Conservation (phyloP, 2,888 invertebrate species). For the Ochropleura plecta region DNA sequence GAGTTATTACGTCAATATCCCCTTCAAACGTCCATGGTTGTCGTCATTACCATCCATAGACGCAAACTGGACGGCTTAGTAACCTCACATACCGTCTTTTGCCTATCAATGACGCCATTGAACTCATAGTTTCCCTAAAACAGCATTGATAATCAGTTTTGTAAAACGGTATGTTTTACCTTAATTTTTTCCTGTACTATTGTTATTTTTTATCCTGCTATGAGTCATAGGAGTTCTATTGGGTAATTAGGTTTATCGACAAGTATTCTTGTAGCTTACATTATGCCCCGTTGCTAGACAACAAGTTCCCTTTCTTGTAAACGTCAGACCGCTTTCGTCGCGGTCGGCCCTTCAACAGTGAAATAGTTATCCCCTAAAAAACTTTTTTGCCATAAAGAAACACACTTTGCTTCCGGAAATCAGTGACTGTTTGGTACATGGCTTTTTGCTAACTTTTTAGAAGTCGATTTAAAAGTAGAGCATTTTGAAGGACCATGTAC, state of each 20-base stretch:
- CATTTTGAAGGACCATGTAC: not conserved
- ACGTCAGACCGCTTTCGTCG: not conserved
- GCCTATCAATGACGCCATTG: conserved; percentile 17
- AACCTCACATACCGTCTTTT: conserved; percentile 16
- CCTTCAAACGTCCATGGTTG: conserved; percentile 15
- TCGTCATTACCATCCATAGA: conserved; percentile 19
- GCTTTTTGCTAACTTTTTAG: too few species aligned
- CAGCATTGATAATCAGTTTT: not conserved
- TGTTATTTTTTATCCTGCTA: not conserved
- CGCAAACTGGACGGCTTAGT: conserved; percentile 18
- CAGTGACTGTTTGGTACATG: too few species aligned
- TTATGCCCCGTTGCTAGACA: not conserved
- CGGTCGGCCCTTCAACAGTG: not conserved
- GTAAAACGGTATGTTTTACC: not conserved
- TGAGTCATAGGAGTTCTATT: not conserved
- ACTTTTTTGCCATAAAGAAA: too few species aligned
- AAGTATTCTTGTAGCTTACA: not conserved
- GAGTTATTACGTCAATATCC: conserved; percentile 22
- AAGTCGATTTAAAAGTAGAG: too few species aligned
- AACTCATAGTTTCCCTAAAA: conserved; percentile 20
- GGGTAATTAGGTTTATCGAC: not conserved
- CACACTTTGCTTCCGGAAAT: too few species aligned
- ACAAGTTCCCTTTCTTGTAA: not conserved
- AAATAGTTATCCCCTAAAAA: too few species aligned
- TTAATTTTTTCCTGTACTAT: not conserved